phyloP scores from a whole-genome alignment of 1,140 invertebrate species.

The Drosophila nigrodunni region DNA sequence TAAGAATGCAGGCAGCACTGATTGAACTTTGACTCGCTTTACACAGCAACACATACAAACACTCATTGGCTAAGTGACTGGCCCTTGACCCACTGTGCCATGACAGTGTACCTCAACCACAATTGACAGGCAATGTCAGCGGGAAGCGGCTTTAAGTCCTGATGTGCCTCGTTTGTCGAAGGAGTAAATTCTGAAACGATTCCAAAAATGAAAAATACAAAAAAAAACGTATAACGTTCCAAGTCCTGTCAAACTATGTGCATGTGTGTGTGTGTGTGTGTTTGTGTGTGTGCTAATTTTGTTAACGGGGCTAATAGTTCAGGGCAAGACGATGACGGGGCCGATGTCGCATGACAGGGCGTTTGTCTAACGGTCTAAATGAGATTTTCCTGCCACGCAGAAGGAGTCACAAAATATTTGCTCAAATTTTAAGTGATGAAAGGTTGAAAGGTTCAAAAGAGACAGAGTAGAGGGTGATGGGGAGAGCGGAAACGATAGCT shows the following conservation, averaged over 20 bases:
- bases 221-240: slow-evolving; percentile 5
- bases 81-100: slow-evolving; percentile 39
- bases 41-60: background rate
- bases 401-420: slow-evolving; percentile 63
- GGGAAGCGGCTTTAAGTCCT: slow-evolving; percentile 41
- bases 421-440: slow-evolving; percentile 73
- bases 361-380: slow-evolving; percentile 42
- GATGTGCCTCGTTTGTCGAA: slow-evolving; percentile 30
- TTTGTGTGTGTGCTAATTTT: slow-evolving; percentile 57
- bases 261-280: background rate
- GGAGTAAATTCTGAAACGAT: slow-evolving; percentile 43
- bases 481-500: background rate
- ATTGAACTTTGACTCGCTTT: background rate
- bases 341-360: slow-evolving; percentile 46
- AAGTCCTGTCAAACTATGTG: slow-evolving; percentile 13
- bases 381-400: slow-evolving; percentile 55
- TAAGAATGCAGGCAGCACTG: background rate
- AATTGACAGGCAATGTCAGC: slow-evolving; percentile 47
- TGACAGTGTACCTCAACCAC: slow-evolving; percentile 23
- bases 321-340: slow-evolving; percentile 45
- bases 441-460: slow-evolving; percentile 60
- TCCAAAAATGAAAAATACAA: slow-evolving; percentile 15
- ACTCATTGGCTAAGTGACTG: background rate
- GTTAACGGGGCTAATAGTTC: slow-evolving; percentile 63
- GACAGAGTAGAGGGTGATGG: slow-evolving; percentile 3